Evolutionary conservation across 2,797 vertebrate genomes (phyloP).

Genomic region (Phoxinus dragarum): DNA sequence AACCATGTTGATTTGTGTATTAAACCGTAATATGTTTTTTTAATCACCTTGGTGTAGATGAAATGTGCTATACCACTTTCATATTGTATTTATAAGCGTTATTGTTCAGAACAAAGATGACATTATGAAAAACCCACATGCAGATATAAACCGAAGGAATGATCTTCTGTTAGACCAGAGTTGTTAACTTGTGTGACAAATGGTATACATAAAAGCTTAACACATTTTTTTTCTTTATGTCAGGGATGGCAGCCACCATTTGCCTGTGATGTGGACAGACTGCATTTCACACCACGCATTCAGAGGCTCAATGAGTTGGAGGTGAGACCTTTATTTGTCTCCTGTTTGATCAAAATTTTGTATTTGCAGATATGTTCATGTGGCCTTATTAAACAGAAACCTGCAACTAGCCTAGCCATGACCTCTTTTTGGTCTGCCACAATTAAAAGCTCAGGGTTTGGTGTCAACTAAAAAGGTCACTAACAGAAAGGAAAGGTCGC

Average conservation of each 20-base stretch:
- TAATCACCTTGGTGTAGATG: not conserved
- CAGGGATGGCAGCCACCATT: constrained; percentile 99
- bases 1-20: not conserved
- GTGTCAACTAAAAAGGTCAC: constrained; percentile 5
- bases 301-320: constrained; percentile 98
- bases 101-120: not conserved
- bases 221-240: constrained; percentile 31
- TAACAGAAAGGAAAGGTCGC: constrained; percentile 35
- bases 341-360: constrained; percentile 29
- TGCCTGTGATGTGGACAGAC: constrained; percentile 95
- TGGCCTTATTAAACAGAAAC: constrained; percentile 6
- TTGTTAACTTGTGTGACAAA: not conserved
- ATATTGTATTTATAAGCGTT: not conserved
- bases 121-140: not conserved
- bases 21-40: not conserved
- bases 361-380: not conserved
- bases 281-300: constrained; percentile 95
- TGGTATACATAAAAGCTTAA: constrained; percentile 24
- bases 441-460: not conserved
- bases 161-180: not conserved
- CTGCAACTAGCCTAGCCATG: not conserved
- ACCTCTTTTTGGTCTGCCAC: constrained; percentile 2
- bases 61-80: not conserved
- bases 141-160: not conserved
- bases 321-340: constrained; percentile 72